phyloP scores from a whole-genome alignment of 2,113 vertebrate genomes.

The Etheostoma spectabile region DNA sequence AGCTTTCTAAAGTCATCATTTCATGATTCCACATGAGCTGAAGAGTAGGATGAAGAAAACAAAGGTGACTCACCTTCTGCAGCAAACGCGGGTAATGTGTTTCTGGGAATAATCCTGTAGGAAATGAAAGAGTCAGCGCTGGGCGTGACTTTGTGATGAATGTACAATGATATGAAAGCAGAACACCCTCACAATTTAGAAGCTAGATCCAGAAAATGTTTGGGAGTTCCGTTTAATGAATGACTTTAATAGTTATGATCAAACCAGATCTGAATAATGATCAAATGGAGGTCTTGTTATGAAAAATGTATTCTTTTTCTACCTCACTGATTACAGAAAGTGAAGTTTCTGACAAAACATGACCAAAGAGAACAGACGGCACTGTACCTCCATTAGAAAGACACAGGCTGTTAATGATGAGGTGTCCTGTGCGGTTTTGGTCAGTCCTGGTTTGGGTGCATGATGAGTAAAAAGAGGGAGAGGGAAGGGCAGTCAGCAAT shows the following conservation, averaged over 20 bases:
- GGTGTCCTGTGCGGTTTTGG: constrained; percentile 89
- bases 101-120: constrained; percentile 93
- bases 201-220: not conserved
- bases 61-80: constrained; percentile 87
- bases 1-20: not conserved
- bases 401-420: constrained; percentile 94
- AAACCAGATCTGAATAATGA: too few species aligned
- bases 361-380: not conserved
- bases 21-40: not conserved
- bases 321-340: not conserved
- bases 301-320: too few species aligned
- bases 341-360: not conserved
- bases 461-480: not conserved
- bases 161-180: too few species aligned
- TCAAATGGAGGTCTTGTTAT: too few species aligned
- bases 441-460: constrained; percentile 84
- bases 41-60: not conserved
- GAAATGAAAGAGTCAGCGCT: not conserved
- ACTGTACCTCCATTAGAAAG: constrained; percentile 94
- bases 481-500: not conserved
- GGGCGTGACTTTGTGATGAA: not conserved
- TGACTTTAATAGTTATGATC: too few species aligned
- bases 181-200: not conserved
- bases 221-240: too few species aligned
- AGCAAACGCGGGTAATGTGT: constrained; percentile 88